phyloP scores from a whole-genome alignment of 2,797 vertebrate species.

The Rousettus madagascariensis region DNA sequence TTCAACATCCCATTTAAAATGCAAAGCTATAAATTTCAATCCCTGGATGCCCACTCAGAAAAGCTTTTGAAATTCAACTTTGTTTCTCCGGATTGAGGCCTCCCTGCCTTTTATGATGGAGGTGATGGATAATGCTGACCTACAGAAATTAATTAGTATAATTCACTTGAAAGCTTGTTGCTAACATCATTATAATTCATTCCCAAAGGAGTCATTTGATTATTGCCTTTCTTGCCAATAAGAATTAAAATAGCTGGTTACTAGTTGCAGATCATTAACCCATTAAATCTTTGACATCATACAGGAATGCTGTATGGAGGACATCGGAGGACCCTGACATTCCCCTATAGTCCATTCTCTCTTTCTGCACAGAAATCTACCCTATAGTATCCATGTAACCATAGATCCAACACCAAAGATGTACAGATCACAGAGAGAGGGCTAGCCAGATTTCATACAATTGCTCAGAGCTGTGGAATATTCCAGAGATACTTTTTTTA shows the following conservation, averaged over 20 bases:
- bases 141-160: constrained; percentile 77
- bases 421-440: neutral
- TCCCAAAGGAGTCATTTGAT: constrained; percentile 70
- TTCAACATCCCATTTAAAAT: constrained; percentile 14
- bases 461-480: neutral
- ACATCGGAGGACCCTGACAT: neutral
- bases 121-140: constrained; percentile 65
- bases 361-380: neutral
- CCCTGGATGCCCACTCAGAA: constrained; percentile 43
- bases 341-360: neutral
- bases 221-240: constrained; percentile 74
- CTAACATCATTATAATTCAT: constrained; percentile 73
- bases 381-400: neutral
- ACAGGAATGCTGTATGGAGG: neutral
- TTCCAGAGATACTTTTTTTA: neutral
- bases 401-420: neutral
- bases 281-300: constrained; percentile 26
- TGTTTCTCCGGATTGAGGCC: constrained; percentile 35
- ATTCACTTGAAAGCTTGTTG: constrained; percentile 71
- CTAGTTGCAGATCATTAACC: constrained; percentile 63
- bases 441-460: neutral
- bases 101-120: constrained; percentile 52
- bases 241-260: constrained; percentile 70
- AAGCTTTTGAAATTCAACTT: constrained; percentile 68
- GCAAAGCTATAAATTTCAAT: constrained; percentile 42